phyloP scores from a whole-genome alignment of 2,888 invertebrate genomes.

The Hypolimnas misippus region DNA sequence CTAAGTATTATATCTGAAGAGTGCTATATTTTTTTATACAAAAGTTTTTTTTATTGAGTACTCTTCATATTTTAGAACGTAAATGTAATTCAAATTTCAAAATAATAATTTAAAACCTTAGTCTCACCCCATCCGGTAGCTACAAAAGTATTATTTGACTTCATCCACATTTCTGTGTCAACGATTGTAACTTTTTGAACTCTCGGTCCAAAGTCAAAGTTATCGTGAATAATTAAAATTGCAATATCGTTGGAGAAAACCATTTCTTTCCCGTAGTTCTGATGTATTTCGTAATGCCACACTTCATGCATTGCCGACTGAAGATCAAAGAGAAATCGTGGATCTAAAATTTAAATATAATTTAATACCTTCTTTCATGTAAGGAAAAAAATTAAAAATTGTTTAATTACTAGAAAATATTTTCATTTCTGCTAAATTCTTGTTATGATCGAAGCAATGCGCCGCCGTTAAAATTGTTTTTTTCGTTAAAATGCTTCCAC shows the following conservation, averaged over 20 bases:
- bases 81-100: not conserved
- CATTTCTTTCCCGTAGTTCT: constrained; percentile 46
- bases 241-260: constrained; percentile 53
- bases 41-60: no score
- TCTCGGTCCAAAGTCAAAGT: constrained; percentile 42
- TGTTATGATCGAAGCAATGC: constrained; percentile 55
- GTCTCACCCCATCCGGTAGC: constrained; percentile 57
- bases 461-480: constrained; percentile 56
- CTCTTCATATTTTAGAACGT: no score
- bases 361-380: no score
- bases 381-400: no score
- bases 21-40: no score
- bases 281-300: constrained; percentile 50
- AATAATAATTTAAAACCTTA: constrained; percentile 44
- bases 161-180: constrained; percentile 49
- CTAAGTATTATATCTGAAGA: no score
- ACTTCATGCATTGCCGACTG: constrained; percentile 44
- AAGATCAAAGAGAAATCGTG: constrained; percentile 47
- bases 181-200: constrained; percentile 47
- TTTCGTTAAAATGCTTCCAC: constrained; percentile 51
- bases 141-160: constrained; percentile 48
- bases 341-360: constrained; percentile 45
- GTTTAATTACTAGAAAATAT: constrained; percentile 48
- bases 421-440: constrained; percentile 52
- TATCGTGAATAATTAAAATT: constrained; percentile 48